Base-by-base conservation (phyloP, 1,140 invertebrate genomes). In the Diploscapter pachys region DNA sequence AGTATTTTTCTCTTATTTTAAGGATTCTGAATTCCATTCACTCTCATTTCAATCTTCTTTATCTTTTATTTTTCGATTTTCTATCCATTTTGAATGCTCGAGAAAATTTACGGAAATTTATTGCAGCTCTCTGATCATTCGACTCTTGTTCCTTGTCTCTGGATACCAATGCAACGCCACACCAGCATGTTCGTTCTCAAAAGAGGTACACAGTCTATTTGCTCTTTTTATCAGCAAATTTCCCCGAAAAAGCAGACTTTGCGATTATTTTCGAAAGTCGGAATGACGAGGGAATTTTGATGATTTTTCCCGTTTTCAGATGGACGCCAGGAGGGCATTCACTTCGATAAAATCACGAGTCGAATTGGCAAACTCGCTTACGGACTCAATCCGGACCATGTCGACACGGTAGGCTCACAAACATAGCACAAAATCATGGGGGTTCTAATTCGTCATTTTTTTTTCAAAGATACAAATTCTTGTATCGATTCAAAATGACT, bases 331-430 rank as follows among this genome's bases (percentile, higher is more conserved):
- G 95, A 99, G 87, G 90, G 92, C 81, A 92, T 98, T 3, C 92
- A 95, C 87, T 93, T 97, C 87, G 95, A 98, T 86, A 98, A 99
- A 90, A 98, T 99, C 72, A 98, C 95, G 2, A 94, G 93, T 0
- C 89, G 96, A 80, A 94, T 99, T 55, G 90, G 92, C 82, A 98
- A 98, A 85, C 88, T 98, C 66, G 97, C 96, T 83, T 97, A 97
- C 89, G 93, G 93, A 54, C 88, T 98, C 3, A 93, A 98, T 86
- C 92, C 92, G 90, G 93, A 98, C 72, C 97, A 92, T 89, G 91
- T 98, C 59, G 94, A 98, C 87, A 94, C 96, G 49, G 94, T 96
- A 89, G 91, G 89, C 67, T 53, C 61, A 48, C 9, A 49, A 50
- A 9, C 2, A 59, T 8, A 55, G 51, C 3, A 54, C 11, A 5